Evolutionary conservation across 1,140 invertebrate genomes (phyloP), one percentile per base, ranked within the genome.

Genomic region (Portunus trituberculatus): DNA sequence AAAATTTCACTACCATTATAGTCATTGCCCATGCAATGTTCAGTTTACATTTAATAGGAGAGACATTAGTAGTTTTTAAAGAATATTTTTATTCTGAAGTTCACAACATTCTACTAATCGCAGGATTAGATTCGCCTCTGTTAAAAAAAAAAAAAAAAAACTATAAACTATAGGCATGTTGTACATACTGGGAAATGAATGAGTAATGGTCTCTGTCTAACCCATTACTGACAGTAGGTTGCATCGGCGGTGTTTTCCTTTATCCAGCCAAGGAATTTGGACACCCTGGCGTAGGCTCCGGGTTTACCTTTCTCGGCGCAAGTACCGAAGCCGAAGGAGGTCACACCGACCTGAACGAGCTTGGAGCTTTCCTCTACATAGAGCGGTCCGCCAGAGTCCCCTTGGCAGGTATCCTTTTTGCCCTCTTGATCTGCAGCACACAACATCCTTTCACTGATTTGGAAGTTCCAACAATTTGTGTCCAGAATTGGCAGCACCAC

Each of bases 401-500:
- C 98, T 97, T 98, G 98, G 96, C 98, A 98, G 0, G 98, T 98
- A 97, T 98, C 98, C 96, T 98, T 98, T 91, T 97, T 97, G 31
- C 98, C 98, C 76, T 98, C 97, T 6, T 97, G 97, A 96, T 97
- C 98, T 6, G 98, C 98, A 12, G 98, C 98, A 96, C 98, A 99
- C 48, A 99, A 95, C 98, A 99, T 99, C 96, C 98, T 59, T 7
- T 32, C 48, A 14, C 45, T 29, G 29, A 25, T 16, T 48, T 45
- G 16, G 25, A 88, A 82, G 39, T 7, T 12, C 31, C 59, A 76
- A 6, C 93, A 32, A 8, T 93, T 76, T 4, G 25, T 0, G 39
- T 86, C 83, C 45, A 93, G 95, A 29, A 97, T 94, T 29, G 97
- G 96, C 16, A 97, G 96, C 67, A 96, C 95, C 0, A 97, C 97